Base-by-base conservation (phyloP, 2,888 invertebrate genomes). In the Phymatocera aterrima region DNA sequence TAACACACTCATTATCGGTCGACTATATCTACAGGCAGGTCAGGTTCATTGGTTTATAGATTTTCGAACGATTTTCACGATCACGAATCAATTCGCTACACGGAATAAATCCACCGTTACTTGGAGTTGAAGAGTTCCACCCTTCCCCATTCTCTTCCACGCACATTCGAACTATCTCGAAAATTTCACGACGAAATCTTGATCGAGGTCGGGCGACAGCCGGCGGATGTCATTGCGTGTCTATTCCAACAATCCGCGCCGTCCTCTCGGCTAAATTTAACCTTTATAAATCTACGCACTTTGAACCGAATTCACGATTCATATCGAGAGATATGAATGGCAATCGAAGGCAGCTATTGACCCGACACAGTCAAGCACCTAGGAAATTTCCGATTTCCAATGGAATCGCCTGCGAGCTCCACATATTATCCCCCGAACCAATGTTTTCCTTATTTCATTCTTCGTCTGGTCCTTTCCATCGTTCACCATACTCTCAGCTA, bases 341-440 rank as follows among this genome's bases (percentile, higher is more conserved):
- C 31, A 72, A 72, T 51, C 51, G 72, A 48, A 51, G 37, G 72
- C 34, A 54, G 43, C 51, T 31, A 51, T 54, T 72, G 72, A 72
- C 72, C 72, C 72, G 68, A 68, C 68, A 68, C 68, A 68, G 43
- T 28, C 68, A 68, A 68, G 68, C n/a, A 24, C 51, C 72, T 43
- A 21, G 51, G 48, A 72, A 34, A 34, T 34, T 28, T 72, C 48
- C 51, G 72, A 72, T 48, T 72, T 31, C n/a, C 8, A 28, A 34
- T 48, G 10, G 37, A 72, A 72, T 72, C 43, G 51, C 51, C 18
- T 51, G 18, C 18, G 28, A 72, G 72, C 51, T 72, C n/a, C 72
- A 31, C 51, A 51, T 72, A 51, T 51, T 72, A 72, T 28, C 28
- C 48, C 68, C 8, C n/a, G 15, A 12, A 31, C 43, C 24, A 57